Evolutionary conservation across 2,113 vertebrate genomes (phyloP).

Genomic region (Salminus brasiliensis): DNA sequence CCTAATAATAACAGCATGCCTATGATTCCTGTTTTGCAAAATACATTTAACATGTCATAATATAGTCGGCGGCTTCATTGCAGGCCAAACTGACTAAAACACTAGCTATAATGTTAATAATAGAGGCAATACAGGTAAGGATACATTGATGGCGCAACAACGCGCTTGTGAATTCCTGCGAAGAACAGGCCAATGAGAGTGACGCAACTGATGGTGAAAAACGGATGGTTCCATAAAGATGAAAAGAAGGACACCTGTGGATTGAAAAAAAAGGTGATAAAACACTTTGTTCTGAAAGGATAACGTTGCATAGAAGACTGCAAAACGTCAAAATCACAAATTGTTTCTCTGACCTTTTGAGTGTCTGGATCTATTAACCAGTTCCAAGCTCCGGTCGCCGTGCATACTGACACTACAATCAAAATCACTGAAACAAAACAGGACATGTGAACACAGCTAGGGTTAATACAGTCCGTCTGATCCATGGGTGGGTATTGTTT

Average conservation of each 20-base stretch:
- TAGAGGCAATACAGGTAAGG: constrained; percentile 78
- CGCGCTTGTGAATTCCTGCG: constrained; percentile 98
- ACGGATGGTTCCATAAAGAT: constrained; percentile 97
- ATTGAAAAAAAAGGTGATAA: constrained; percentile 18
- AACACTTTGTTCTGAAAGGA: constrained; percentile 3
- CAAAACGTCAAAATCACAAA: not conserved
- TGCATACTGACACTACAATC: constrained; percentile 98
- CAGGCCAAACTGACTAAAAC: too few species aligned
- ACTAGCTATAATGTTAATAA: too few species aligned
- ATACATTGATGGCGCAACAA: constrained; percentile 99
- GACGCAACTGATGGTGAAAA: constrained; percentile 98
- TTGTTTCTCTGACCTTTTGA: constrained; percentile 83
- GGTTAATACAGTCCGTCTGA: not conserved
- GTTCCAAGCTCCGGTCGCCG: constrained; percentile 98
- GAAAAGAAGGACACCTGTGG: constrained; percentile 96
- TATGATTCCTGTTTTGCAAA: too few species aligned
- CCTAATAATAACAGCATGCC: too few species aligned
- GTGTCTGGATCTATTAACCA: constrained; percentile 99
- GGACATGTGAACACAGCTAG: not conserved
- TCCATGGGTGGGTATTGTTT: too few species aligned
- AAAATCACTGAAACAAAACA: constrained; percentile 87
- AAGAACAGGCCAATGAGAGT: constrained; percentile 97
- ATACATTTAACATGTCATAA: too few species aligned
- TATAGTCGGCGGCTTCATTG: too few species aligned
- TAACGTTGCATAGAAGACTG: not conserved